These are phyloP conservation scores for Drosophila rhopaloa DNA, from an alignment of 1,140 invertebrate species.

Conservation along the genomic window DNA sequence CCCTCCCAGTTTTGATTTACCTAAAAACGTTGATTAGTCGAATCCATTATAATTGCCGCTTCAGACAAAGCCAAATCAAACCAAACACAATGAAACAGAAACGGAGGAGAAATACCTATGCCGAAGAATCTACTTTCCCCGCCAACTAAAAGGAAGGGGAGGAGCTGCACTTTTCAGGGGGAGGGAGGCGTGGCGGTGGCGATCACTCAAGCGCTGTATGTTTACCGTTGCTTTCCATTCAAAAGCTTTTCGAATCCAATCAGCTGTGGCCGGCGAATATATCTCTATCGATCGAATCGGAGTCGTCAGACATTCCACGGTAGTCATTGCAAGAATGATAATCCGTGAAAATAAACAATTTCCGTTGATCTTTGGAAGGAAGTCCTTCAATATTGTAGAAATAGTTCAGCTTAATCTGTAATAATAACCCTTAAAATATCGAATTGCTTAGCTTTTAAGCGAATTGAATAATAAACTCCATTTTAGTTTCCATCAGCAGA, in stretches of 20 bases:
- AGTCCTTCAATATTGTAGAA: neutral
- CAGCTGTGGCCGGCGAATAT: slow-evolving; percentile 33
- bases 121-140: slow-evolving; percentile 68
- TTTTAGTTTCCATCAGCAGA: neutral
- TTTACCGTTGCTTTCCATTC: slow-evolving; percentile 43
- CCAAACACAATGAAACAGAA: slow-evolving; percentile 32
- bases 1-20: slow-evolving; percentile 63
- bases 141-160: slow-evolving; percentile 12
- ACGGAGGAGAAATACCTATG: slow-evolving; percentile 7
- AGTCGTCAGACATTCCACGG: slow-evolving; percentile 5
- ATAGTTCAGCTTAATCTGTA: no score
- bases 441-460: no score
- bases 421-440: no score
- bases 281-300: slow-evolving; percentile 25
- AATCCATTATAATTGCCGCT: slow-evolving; percentile 76
- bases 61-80: slow-evolving; percentile 66
- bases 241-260: slow-evolving; percentile 42
- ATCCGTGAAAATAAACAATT: neutral
- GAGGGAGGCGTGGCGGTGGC: slow-evolving; percentile 9
- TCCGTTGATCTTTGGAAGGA: neutral
- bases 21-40: slow-evolving; percentile 79
- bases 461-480: neutral
- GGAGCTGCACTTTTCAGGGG: slow-evolving; percentile 13
- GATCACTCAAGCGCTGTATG: slow-evolving; percentile 63
- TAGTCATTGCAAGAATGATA: neutral